Evolutionary conservation across 1,140 invertebrate species (phyloP).

Genomic region (Aphidius gifuensis): DNA sequence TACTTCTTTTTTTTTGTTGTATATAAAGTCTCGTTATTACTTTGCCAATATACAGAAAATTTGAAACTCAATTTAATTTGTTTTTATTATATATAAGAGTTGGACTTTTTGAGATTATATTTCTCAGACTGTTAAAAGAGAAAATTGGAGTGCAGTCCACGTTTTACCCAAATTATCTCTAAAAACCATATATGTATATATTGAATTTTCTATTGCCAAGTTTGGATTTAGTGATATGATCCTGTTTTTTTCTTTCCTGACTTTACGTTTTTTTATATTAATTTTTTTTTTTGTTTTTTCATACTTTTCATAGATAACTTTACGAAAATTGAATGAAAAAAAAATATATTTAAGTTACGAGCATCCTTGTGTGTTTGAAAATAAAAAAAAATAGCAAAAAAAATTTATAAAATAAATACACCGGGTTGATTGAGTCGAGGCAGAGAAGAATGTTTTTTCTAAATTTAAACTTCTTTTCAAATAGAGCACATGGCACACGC

Average conservation of each 20-base stretch:
- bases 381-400: no score
- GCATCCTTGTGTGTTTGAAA: no score
- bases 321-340: no score
- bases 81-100: no score
- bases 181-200: neutral
- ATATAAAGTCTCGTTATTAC: no score
- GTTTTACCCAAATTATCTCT: neutral
- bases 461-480: slow-evolving; percentile 18
- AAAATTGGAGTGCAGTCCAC: slow-evolving; percentile 14
- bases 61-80: no score
- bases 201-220: slow-evolving; percentile 9
- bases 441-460: slow-evolving; percentile 11
- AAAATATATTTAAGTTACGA: no score
- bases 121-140: neutral
- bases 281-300: no score
- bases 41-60: no score
- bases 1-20: no score
- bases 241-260: neutral
- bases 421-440: slow-evolving; percentile 11
- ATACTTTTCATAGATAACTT: no score
- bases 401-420: slow-evolving; percentile 9
- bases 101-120: no score
- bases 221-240: slow-evolving; percentile 11
- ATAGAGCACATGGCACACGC: slow-evolving; percentile 35
- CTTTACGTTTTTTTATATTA: slow-evolving; percentile 5